phyloP scores from a whole-genome alignment of 2,797 vertebrate genomes.

The Bradypus variegatus region DNA sequence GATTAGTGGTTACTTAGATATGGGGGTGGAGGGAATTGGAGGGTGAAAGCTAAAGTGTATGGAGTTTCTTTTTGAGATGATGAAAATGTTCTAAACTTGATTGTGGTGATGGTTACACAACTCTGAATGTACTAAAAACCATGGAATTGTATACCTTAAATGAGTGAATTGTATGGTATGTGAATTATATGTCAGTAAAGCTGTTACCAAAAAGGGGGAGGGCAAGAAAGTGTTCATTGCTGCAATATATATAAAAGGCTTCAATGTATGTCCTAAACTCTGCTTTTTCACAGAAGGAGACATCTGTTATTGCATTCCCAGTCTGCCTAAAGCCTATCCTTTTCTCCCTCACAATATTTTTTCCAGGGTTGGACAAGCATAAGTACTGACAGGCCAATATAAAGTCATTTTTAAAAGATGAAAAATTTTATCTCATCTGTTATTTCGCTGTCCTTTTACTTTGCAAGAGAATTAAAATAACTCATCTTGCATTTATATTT shows the following conservation, averaged over 20 bases:
- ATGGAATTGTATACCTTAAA: neutral
- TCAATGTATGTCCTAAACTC: neutral
- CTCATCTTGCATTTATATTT: neutral
- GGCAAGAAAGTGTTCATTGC: neutral
- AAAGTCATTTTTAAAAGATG: slow-evolving; percentile 35
- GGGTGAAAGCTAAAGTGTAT: neutral
- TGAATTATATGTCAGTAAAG: slow-evolving; percentile 1
- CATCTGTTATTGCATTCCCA: neutral
- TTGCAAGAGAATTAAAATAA: slow-evolving; percentile 31
- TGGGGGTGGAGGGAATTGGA: too few species aligned
- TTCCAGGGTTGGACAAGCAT: neutral
- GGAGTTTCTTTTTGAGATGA: neutral
- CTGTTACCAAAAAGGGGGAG: neutral
- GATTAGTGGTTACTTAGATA: neutral
- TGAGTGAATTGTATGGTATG: neutral
- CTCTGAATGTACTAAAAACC: neutral
- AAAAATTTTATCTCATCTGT: slow-evolving; percentile 43
- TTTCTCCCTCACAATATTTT: neutral
- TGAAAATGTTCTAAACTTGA: neutral
- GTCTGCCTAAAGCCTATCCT: neutral
- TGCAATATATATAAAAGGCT: neutral
- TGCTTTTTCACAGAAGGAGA: neutral
- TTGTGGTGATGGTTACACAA: neutral
- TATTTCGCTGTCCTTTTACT: slow-evolving; percentile 20
- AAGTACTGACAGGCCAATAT: slow-evolving; percentile 1